Evolutionary conservation across 2,113 vertebrate species (phyloP).

Genomic region (Gymnogyps californianus): DNA sequence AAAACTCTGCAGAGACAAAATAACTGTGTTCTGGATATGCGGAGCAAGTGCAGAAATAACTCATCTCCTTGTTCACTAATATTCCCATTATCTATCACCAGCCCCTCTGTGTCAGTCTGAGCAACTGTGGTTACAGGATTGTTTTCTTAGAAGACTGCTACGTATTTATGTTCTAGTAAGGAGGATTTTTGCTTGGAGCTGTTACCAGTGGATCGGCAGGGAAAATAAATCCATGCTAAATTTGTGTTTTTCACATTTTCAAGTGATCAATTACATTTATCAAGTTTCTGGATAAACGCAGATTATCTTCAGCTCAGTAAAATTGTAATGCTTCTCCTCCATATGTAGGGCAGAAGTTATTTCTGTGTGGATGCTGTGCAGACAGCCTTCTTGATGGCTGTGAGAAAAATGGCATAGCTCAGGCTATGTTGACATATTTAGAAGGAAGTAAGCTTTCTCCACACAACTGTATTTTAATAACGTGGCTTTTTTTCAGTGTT

Average conservation of each 20-base stretch:
- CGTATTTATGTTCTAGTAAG: neutral
- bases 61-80: neutral
- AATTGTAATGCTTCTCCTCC: neutral
- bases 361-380: neutral
- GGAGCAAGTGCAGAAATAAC: neutral
- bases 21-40: neutral
- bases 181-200: neutral
- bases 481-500: neutral
- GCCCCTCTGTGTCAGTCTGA: neutral
- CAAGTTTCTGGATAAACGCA: neutral
- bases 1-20: neutral
- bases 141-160: neutral
- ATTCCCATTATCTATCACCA: neutral
- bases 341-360: neutral
- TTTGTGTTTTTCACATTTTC: neutral
- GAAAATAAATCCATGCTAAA: neutral
- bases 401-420: neutral
- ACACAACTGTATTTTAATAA: conserved; percentile 30
- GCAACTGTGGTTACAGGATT: neutral
- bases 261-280: neutral
- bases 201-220: neutral
- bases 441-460: neutral
- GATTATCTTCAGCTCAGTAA: neutral
- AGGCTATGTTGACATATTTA: neutral
- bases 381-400: neutral